A percentile compares a stretch with the other conserved stretches of the same genome.
Conservation (phyloP, 2,888 invertebrate species). For the Bellardia bayeri region DNA sequence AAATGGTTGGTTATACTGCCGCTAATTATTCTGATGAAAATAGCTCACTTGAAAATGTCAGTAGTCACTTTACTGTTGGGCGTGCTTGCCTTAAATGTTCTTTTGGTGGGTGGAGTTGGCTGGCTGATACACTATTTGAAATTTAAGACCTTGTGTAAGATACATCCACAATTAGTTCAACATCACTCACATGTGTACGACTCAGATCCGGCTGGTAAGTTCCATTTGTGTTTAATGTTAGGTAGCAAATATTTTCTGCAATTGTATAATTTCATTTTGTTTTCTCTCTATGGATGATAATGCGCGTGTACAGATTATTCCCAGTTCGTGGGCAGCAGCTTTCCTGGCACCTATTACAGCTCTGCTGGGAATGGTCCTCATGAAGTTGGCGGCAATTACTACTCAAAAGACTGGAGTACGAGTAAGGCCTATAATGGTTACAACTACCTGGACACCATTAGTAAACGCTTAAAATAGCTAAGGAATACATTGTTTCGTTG, state of each 20-base stretch:
- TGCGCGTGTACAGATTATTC: constrained; percentile 79
- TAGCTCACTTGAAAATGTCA: constrained; percentile 82
- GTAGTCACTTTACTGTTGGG: constrained; percentile 80
- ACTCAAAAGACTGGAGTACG: constrained; percentile 81
- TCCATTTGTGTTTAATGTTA: background rate
- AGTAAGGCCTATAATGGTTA: constrained; percentile 82
- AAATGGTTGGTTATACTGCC: constrained; percentile 82
- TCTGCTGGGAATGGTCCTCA: constrained; percentile 78
- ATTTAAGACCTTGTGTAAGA: constrained; percentile 82
- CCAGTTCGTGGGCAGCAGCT: constrained; percentile 81
- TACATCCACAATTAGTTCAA: constrained; percentile 83
- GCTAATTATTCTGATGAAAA: constrained; percentile 82
- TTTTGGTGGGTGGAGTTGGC: constrained; percentile 81
- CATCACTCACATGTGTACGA: constrained; percentile 83
- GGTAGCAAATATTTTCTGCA: background rate
- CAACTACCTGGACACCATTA: constrained; percentile 81
- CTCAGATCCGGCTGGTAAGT: constrained; percentile 80
- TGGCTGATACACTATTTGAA: constrained; percentile 83
- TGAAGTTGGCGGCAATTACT: constrained; percentile 78
- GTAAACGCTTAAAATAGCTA: constrained; percentile 79
- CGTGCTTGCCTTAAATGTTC: constrained; percentile 81
- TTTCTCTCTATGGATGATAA: constrained; percentile 55
- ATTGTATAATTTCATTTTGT: background rate
- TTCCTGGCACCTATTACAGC: constrained; percentile 77
- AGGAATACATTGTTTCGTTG: constrained; percentile 53